Conservation (phyloP, 2,888 invertebrate species). For the Himalopsyche japonica region DNA sequence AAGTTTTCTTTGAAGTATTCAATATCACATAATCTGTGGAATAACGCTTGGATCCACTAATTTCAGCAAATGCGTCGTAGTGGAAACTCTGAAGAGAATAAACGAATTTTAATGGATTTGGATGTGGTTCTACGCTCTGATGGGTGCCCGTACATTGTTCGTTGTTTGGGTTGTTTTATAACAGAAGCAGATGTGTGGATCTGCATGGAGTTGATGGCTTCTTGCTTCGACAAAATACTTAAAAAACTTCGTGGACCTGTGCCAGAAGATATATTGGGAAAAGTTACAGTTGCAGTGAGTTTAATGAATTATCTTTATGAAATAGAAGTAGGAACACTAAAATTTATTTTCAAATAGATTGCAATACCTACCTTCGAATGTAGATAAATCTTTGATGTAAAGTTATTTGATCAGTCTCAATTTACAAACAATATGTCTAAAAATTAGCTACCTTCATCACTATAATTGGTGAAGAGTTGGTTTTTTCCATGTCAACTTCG, state of each 20-base stretch:
- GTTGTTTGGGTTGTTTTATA: slow-evolving; percentile 97
- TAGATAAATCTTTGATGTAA: too few species aligned
- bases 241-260: slow-evolving; percentile 85
- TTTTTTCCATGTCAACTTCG: too few species aligned
- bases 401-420: too few species aligned
- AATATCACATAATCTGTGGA: background rate
- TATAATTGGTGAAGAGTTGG: too few species aligned
- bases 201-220: slow-evolving; percentile 99
- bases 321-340: too few species aligned
- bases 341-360: too few species aligned
- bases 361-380: too few species aligned
- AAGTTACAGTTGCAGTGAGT: slow-evolving; percentile 90
- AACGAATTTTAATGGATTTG: slow-evolving; percentile 97
- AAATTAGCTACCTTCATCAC: too few species aligned
- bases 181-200: slow-evolving; percentile 98
- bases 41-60: slow-evolving; percentile 13
- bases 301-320: background rate
- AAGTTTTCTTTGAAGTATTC: background rate
- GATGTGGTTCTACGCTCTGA: slow-evolving; percentile 98
- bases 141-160: slow-evolving; percentile 95
- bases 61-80: slow-evolving; percentile 93
- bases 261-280: slow-evolving; percentile 94
- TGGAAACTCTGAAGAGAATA: slow-evolving; percentile 95
- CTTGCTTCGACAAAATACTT: slow-evolving; percentile 96
- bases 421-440: too few species aligned